Percentiles rank a stretch among this genome's conserved stretches.
These are phyloP conservation scores for Ammodytes dubius DNA, from an alignment of 2,113 vertebrate genomes.

Conservation along the genomic window DNA sequence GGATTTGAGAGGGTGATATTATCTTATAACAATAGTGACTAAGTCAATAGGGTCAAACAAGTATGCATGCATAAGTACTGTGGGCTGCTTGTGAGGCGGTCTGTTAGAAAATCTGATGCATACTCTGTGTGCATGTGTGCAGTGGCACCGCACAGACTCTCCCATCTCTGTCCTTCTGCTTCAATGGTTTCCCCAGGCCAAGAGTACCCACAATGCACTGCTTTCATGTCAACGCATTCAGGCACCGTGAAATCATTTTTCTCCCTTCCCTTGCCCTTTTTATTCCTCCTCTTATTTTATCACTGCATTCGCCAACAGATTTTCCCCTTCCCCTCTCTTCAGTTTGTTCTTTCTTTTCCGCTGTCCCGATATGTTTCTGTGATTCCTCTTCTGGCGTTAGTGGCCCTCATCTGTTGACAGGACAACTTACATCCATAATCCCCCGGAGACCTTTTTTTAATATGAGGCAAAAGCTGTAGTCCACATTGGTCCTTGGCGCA, in stretches of 20 bases:
- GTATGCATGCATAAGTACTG: no score
- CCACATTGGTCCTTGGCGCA: not conserved
- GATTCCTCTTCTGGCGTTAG: slow-evolving; percentile 20
- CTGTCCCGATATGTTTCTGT: slow-evolving; percentile 12
- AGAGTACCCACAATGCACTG: slow-evolving; percentile 78
- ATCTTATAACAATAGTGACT: slow-evolving; percentile 46
- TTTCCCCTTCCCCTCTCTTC: slow-evolving; percentile 13
- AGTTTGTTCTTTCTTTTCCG: not conserved
- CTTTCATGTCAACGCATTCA: slow-evolving; percentile 76
- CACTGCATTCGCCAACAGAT: slow-evolving; percentile 26
- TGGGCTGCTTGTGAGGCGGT: slow-evolving; percentile 59
- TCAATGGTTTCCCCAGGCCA: slow-evolving; percentile 77
- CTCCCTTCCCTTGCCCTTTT: slow-evolving; percentile 62
- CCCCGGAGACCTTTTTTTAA: slow-evolving; percentile 27
- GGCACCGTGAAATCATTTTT: slow-evolving; percentile 73
- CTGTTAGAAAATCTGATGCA: slow-evolving; percentile 47
- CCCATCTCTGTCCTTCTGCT: slow-evolving; percentile 80
- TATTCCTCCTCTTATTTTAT: slow-evolving; percentile 49
- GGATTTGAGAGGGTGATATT: slow-evolving; percentile 25
- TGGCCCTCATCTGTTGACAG: slow-evolving; percentile 5
- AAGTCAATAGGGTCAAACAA: slow-evolving; percentile 56
- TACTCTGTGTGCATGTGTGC: slow-evolving; percentile 32
- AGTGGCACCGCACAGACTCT: slow-evolving; percentile 73
- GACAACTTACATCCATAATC: not conserved
- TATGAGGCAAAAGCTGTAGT: slow-evolving; percentile 7